Conservation (phyloP, 2,797 vertebrate genomes). For the Enteromius radiatus region DNA sequence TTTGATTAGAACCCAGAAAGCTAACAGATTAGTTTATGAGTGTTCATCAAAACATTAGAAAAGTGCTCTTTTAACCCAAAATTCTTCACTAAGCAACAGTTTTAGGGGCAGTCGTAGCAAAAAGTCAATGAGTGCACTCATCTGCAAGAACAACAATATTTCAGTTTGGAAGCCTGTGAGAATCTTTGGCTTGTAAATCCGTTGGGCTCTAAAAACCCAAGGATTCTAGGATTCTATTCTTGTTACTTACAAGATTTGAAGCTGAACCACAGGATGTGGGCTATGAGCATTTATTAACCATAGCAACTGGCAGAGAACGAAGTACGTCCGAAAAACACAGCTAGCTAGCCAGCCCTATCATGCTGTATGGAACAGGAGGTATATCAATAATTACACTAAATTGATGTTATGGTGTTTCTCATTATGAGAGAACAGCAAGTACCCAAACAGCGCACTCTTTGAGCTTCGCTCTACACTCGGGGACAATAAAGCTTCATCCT, state of each 20-base stretch:
- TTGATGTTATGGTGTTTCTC: slow-evolving; percentile 35
- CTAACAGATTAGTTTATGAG: neutral
- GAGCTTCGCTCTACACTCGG: slow-evolving; percentile 10
- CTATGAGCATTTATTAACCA: slow-evolving; percentile 41
- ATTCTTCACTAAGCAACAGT: neutral
- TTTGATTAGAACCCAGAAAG: neutral
- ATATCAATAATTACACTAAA: slow-evolving; percentile 47
- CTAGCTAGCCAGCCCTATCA: neutral
- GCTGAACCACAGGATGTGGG: slow-evolving; percentile 21
- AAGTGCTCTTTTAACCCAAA: neutral
- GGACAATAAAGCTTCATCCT: slow-evolving; percentile 36
- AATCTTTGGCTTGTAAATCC: slow-evolving; percentile 1
- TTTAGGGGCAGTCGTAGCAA: neutral
- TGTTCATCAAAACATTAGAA: slow-evolving; percentile 11
- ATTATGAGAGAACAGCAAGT: slow-evolving; percentile 47
- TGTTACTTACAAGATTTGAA: slow-evolving; percentile 36
- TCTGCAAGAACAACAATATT: neutral
- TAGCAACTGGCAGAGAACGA: slow-evolving; percentile 37
- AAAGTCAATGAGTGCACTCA: neutral
- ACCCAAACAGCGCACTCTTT: neutral
- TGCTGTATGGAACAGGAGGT: slow-evolving; percentile 35
- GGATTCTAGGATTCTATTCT: slow-evolving; percentile 11
- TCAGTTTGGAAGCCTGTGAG: neutral
- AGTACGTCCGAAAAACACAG: slow-evolving; percentile 16
- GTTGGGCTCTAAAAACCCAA: slow-evolving; percentile 6